These are phyloP conservation scores for Balaeniceps rex DNA, from an alignment of 2,113 vertebrate species.

Conservation along the genomic window DNA sequence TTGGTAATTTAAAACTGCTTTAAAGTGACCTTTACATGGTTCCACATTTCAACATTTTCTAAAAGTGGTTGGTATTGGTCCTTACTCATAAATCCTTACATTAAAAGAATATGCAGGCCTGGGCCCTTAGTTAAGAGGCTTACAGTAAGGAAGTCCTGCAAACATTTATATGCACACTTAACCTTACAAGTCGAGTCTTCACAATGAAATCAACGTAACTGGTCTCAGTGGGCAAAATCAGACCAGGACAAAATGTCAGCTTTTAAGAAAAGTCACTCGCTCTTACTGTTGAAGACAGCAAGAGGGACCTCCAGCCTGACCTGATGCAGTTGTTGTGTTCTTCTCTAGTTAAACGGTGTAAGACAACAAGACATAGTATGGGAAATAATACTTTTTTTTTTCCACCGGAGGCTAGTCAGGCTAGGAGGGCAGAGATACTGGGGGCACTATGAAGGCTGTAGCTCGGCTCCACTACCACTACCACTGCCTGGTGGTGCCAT, in stretches of 20 bases:
- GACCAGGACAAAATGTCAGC: background rate
- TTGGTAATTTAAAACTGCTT: constrained; percentile 56
- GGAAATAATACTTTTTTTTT: background rate
- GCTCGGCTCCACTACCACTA: background rate
- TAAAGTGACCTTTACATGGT: constrained; percentile 51
- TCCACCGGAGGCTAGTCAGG: background rate
- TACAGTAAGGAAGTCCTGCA: background rate
- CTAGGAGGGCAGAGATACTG: background rate
- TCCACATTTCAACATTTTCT: constrained; percentile 61
- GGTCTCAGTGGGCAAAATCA: background rate
- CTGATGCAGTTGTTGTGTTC: background rate
- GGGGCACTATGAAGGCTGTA: background rate
- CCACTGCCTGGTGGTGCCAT: background rate
- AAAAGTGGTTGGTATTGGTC: background rate
- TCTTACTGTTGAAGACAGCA: background rate
- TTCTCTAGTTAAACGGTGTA: background rate
- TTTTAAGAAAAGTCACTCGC: background rate
- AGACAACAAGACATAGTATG: background rate
- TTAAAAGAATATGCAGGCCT: background rate
- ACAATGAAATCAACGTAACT: background rate
- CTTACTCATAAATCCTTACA: background rate
- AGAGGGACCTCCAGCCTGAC: background rate
- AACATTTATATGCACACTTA: background rate
- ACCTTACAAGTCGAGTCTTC: background rate
- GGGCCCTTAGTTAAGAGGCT: background rate